Evolutionary conservation across 1,140 invertebrate species (phyloP).

Genomic region (Temnothorax longispinosus): DNA sequence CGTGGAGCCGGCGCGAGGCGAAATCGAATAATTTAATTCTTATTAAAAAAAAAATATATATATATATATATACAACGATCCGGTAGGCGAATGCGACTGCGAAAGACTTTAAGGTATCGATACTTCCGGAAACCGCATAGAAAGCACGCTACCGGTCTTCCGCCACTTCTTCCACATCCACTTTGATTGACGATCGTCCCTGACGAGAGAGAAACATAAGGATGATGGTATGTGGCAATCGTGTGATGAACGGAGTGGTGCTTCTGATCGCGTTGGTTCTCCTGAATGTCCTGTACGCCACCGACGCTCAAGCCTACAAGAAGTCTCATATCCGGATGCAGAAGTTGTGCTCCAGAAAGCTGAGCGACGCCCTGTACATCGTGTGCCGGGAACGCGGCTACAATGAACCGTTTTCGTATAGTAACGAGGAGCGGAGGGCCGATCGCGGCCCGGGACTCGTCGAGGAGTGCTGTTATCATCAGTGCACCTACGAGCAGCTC

Average conservation of each 20-base stretch:
- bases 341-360: slow-evolving; percentile 76
- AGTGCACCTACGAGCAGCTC: slow-evolving; percentile 76
- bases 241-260: slow-evolving; percentile 7
- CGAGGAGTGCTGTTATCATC: slow-evolving; percentile 80
- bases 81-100: slow-evolving; percentile 31
- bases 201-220: background rate
- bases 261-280: slow-evolving; percentile 55
- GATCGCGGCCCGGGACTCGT: slow-evolving; percentile 76
- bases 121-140: background rate
- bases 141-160: background rate
- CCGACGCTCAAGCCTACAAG: slow-evolving; percentile 12
- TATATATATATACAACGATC: background rate
- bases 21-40: background rate
- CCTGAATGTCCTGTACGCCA: slow-evolving; percentile 36
- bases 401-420: slow-evolving; percentile 79
- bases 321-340: slow-evolving; percentile 61
- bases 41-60: background rate
- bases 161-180: too few relatives aligned
- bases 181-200: too few relatives aligned
- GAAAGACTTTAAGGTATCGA: background rate
- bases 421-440: slow-evolving; percentile 68
- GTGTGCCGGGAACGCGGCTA: slow-evolving; percentile 77
- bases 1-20: background rate
- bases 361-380: slow-evolving; percentile 77
- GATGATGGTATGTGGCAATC: slow-evolving; percentile 7